A percentile compares a stretch with the other conserved stretches of the same genome.
Evolutionary conservation across 1,140 invertebrate genomes (phyloP).

Genomic region (Panulirus ornatus): DNA sequence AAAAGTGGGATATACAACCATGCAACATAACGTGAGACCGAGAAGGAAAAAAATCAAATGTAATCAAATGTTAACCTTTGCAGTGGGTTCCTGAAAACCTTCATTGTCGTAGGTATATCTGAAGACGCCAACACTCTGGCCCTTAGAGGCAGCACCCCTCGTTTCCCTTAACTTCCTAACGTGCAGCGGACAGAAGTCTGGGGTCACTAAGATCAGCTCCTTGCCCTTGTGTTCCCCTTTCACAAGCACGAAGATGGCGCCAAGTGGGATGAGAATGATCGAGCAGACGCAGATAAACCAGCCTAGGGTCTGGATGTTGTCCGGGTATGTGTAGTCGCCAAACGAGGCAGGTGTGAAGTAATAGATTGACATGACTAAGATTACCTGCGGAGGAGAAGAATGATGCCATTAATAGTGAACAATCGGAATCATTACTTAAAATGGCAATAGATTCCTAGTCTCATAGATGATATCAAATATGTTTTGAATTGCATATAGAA

Average conservation of each 20-base stretch:
- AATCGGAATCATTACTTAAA: too few relatives aligned
- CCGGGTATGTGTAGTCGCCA: slow-evolving; percentile 80
- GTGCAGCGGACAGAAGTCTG: slow-evolving; percentile 67
- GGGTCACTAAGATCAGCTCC: slow-evolving; percentile 40
- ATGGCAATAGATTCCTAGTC: background rate
- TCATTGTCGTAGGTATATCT: slow-evolving; percentile 73
- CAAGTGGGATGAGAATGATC: slow-evolving; percentile 80
- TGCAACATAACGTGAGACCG: too few relatives aligned
- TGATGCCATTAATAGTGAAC: background rate
- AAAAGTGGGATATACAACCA: background rate
- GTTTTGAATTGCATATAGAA: background rate
- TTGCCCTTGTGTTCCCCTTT: slow-evolving; percentile 53
- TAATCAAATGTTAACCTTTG: slow-evolving; percentile 48
- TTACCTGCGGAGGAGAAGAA: slow-evolving; percentile 78
- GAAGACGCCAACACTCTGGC: slow-evolving; percentile 65
- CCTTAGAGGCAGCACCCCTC: slow-evolving; percentile 25
- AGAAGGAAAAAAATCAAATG: background rate
- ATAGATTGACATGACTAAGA: slow-evolving; percentile 80
- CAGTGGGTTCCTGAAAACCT: slow-evolving; percentile 60
- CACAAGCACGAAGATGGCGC: slow-evolving; percentile 30
- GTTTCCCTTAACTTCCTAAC: slow-evolving; percentile 25
- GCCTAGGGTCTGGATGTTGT: slow-evolving; percentile 80
- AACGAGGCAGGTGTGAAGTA: slow-evolving; percentile 79
- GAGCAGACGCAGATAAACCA: slow-evolving; percentile 81
- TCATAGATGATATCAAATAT: background rate